These are phyloP conservation scores for Oncorhynchus kisutch DNA, from an alignment of 2,113 vertebrate species.

Conservation along the genomic window DNA sequence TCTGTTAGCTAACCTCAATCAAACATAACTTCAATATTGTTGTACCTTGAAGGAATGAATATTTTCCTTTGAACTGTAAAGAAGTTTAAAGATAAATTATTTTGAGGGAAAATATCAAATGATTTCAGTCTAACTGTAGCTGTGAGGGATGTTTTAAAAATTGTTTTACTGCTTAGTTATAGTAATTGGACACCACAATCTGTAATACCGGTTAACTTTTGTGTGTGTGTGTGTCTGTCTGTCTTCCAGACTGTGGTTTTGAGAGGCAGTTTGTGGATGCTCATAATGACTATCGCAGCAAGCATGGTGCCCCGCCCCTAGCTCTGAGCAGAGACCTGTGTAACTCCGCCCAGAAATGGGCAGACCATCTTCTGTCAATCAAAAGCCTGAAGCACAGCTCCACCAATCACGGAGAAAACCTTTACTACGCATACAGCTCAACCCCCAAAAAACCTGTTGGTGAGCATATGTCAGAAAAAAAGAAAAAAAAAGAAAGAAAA, in stretches of 20 bases:
- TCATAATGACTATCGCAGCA: conserved; percentile 52
- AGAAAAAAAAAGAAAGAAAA: background rate
- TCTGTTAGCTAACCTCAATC: background rate
- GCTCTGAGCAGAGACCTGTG: conserved; percentile 44
- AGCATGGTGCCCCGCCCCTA: conserved; percentile 53
- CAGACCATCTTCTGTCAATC: conserved; percentile 48
- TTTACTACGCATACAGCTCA: conserved; percentile 61
- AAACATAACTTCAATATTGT: background rate
- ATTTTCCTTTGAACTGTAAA: background rate
- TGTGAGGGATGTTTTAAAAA: background rate
- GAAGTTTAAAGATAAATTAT: background rate
- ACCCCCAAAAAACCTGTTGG: conserved; percentile 18
- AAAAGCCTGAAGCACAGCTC: conserved; percentile 55
- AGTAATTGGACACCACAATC: too few relatives aligned
- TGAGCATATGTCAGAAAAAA: background rate
- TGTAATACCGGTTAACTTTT: background rate
- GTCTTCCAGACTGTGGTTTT: conserved; percentile 28
- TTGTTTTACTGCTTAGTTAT: too few relatives aligned
- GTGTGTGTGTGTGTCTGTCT: background rate
- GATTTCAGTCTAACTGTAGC: background rate
- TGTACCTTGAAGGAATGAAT: too few relatives aligned
- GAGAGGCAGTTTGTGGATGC: conserved; percentile 48
- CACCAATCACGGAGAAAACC: conserved; percentile 55
- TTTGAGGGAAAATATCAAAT: background rate
- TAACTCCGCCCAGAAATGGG: conserved; percentile 53